Evolutionary conservation across 1,140 invertebrate species (phyloP).

Genomic region (Aplysia californica): DNA sequence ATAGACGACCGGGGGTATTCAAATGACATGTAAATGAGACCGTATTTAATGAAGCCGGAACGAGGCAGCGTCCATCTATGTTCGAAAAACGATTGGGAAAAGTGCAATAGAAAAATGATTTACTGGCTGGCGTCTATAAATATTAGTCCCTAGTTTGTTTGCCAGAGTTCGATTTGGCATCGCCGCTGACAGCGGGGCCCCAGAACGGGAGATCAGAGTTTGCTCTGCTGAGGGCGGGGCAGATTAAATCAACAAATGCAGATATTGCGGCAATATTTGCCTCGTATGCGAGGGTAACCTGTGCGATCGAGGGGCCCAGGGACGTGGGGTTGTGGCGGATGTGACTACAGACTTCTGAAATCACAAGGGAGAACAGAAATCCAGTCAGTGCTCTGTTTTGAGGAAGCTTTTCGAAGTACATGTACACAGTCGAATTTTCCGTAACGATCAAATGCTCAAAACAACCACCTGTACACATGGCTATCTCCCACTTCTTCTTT

Average conservation of each 20-base stretch:
- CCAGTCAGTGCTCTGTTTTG: too few species aligned
- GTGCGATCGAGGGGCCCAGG: too few species aligned
- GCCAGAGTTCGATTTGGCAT: neutral
- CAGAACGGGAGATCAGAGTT: neutral
- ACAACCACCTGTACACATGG: too few species aligned
- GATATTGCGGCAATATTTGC: conserved; percentile 26
- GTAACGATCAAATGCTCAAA: too few species aligned
- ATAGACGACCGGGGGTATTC: conserved; percentile 12
- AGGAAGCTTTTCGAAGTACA: too few species aligned
- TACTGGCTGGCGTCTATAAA: conserved; percentile 9
- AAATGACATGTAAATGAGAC: conserved; percentile 16
- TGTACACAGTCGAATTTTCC: too few species aligned
- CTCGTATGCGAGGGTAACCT: conserved; percentile 25
- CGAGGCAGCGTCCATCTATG: neutral
- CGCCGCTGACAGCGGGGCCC: neutral
- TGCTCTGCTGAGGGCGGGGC: neutral
- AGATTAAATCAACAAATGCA: conserved; percentile 33
- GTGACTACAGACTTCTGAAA: too few species aligned
- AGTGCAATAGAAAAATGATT: conserved; percentile 19
- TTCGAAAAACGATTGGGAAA: neutral
- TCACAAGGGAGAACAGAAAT: too few species aligned
- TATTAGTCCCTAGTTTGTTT: neutral
- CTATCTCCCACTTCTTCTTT: too few species aligned
- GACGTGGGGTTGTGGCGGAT: too few species aligned
- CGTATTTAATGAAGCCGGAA: conserved; percentile 12